Percentiles rank a stretch among this genome's conserved stretches.
phyloP scores from a whole-genome alignment of 2,113 vertebrate species.

The Mesocricetus auratus region DNA sequence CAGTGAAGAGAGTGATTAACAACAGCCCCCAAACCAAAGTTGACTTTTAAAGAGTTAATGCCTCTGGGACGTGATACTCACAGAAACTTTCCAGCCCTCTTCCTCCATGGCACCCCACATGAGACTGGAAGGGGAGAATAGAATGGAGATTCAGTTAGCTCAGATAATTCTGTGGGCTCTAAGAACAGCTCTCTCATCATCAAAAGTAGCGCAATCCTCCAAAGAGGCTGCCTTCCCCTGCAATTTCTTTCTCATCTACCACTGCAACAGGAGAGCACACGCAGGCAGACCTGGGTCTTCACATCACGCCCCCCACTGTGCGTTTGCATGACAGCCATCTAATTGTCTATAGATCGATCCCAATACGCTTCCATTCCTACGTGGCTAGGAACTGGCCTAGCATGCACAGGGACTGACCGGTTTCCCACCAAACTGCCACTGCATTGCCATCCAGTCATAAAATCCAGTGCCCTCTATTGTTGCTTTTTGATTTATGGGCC shows the following conservation, averaged over 20 bases:
- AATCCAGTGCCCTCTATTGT: neutral
- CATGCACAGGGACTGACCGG: neutral
- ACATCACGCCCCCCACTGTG: rapidly evolving
- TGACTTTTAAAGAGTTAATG: neutral
- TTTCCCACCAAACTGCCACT: rapidly evolving
- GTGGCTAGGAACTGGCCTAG: neutral
- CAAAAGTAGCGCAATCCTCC: neutral
- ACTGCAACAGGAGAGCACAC: too few relatives aligned
- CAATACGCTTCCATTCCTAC: rapidly evolving
- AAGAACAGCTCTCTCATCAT: neutral
- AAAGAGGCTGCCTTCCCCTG: neutral
- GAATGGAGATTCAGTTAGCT: neutral
- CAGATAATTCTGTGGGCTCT: neutral
- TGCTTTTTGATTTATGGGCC: neutral
- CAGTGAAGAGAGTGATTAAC: neutral
- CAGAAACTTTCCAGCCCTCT: too few relatives aligned
- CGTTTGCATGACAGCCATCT: rapidly evolving
- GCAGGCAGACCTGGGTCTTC: neutral
- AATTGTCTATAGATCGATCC: rapidly evolving
- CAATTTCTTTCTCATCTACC: neutral
- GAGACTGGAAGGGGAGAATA: neutral
- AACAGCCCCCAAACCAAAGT: neutral
- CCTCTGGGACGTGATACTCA: neutral
- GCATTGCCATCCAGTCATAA: too few relatives aligned
- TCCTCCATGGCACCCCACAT: neutral